phyloP scores from a whole-genome alignment of 2,888 invertebrate species.

The Heliconius erato region DNA sequence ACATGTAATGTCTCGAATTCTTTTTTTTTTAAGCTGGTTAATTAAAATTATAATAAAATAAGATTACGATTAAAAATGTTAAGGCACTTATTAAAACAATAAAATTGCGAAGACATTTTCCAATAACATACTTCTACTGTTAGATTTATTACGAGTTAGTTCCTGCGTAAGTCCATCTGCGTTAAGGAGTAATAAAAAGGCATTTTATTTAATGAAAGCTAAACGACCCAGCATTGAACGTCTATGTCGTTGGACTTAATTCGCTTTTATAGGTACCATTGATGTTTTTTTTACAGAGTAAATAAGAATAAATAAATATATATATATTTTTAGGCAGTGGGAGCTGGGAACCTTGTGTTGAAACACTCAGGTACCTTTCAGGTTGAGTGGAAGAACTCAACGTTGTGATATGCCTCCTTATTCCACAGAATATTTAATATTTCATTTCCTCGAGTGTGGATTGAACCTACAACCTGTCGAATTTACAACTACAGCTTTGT shows the following conservation, averaged over 20 bases:
- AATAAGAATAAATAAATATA: neutral
- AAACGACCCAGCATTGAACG: slow-evolving; percentile 26
- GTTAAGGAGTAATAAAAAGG: slow-evolving; percentile 20
- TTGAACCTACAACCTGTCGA: too few species aligned
- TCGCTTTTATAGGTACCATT: slow-evolving; percentile 13
- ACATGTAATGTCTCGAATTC: too few species aligned
- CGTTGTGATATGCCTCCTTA: too few species aligned
- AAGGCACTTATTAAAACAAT: neutral
- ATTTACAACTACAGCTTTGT: too few species aligned
- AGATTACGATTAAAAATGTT: neutral
- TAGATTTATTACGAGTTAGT: slow-evolving; percentile 25
- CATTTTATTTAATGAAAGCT: slow-evolving; percentile 39
- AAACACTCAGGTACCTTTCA: too few species aligned
- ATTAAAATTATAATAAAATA: neutral
- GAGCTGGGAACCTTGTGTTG: too few species aligned
- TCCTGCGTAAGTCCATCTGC: slow-evolving; percentile 26
- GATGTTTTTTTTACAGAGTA: neutral
- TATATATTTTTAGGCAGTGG: neutral
- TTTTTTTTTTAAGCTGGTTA: neutral
- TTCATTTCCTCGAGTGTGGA: too few species aligned
- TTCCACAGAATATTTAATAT: neutral
- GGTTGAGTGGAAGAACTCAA: too few species aligned
- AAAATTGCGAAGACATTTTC: slow-evolving; percentile 8
- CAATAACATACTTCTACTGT: slow-evolving; percentile 4
- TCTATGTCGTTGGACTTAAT: slow-evolving; percentile 30